phyloP scores from a whole-genome alignment of 2,888 invertebrate species.

The Morpho deidamia region DNA sequence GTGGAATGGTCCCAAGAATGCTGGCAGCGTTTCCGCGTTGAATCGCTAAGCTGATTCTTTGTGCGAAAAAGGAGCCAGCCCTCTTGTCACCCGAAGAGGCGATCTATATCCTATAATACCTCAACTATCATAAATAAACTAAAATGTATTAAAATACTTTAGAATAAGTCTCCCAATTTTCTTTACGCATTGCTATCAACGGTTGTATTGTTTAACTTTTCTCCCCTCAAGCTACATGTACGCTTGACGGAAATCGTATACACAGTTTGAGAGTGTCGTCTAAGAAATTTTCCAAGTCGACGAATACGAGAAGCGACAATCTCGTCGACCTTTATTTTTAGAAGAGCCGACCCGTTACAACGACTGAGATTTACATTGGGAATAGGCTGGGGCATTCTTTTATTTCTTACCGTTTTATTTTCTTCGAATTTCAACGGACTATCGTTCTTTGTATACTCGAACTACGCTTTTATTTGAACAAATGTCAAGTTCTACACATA shows the following conservation, averaged over 20 bases:
- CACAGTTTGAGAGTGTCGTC: constrained; percentile 47
- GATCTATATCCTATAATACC: too few species aligned
- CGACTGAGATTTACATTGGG: constrained; percentile 70
- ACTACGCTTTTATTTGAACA: neutral
- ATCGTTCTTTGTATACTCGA: constrained; percentile 1
- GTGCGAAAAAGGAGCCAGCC: too few species aligned
- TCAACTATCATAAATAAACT: too few species aligned
- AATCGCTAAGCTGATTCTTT: too few species aligned
- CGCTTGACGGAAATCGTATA: constrained; percentile 58
- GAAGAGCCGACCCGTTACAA: constrained; percentile 60
- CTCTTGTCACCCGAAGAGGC: too few species aligned
- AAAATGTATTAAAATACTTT: neutral
- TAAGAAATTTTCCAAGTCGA: constrained; percentile 59
- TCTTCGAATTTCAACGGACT: constrained; percentile 2
- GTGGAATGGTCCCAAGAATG: too few species aligned
- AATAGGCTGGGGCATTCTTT: constrained; percentile 56
- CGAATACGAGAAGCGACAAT: constrained; percentile 60
- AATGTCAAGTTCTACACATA: neutral
- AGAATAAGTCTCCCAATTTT: constrained; percentile 2
- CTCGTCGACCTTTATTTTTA: constrained; percentile 62
- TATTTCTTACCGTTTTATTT: constrained; percentile 47
- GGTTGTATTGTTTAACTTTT: constrained; percentile 51
- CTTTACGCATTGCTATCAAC: constrained; percentile 32
- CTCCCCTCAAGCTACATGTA: constrained; percentile 46
- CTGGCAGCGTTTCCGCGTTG: too few species aligned